Evolutionary conservation across 1,140 invertebrate species (phyloP), one percentile per base, ranked within the genome.

Genomic region (Papilio glaucus): DNA sequence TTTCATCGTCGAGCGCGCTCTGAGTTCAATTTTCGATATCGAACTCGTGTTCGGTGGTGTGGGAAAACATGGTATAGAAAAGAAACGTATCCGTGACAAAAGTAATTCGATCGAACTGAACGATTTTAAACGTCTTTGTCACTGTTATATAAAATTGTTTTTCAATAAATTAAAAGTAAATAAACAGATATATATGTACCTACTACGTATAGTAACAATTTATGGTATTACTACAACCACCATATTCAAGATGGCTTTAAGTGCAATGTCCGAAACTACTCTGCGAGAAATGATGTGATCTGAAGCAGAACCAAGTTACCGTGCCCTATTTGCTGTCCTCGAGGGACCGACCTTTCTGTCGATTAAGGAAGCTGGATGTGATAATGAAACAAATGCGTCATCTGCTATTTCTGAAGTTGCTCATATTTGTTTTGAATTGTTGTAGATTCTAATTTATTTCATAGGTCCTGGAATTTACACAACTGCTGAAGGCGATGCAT

Each of bases 401-500:
- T n/a, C n/a, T n/a, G n/a, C n/a, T n/a, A n/a, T n/a, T n/a, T n/a
- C n/a, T n/a, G n/a, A n/a, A n/a, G n/a, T n/a, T n/a, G n/a, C n/a
- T n/a, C n/a, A n/a, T n/a, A n/a, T n/a, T 53, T n/a, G n/a, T n/a
- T n/a, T n/a, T n/a, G n/a, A n/a, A n/a, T n/a, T 53, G 45, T 73
- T 67, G 5, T 74, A 24, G 8, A 63, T 21, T 45, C 21, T 49
- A 26, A 10, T 45, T 71, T 57, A 45, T 13, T 15, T 76, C 80
- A 39, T 69, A 93, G 92, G 92, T 12, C 72, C 70, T 6, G 92
- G 92, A 6, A 74, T 81, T 39, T 93, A 93, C 38, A 92, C 75
- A 1, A 92, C 92, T 10, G 86, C 85, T n/a, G 89, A 91, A 77
- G 91, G 90, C 1, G 90, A 93, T 70, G 72, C 75, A 1, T 93